Evolutionary conservation across 2,888 invertebrate genomes (phyloP), one percentile per base, ranked within the genome.

Genomic region (Conus canariensis): DNA sequence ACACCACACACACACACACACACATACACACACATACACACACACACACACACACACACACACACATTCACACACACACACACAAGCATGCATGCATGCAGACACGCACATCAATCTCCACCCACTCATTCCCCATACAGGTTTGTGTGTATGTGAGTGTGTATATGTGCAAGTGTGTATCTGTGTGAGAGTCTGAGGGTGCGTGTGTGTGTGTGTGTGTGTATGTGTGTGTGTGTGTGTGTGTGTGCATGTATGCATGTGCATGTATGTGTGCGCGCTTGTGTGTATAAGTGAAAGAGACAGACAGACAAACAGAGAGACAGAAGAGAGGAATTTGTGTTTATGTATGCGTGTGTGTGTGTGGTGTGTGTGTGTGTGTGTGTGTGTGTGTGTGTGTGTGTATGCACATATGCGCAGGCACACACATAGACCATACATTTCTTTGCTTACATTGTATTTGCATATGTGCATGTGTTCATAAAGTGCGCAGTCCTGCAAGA

Each of bases 241-340:
- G 70, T 70, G 70, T 22, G 70, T 70, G 19, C 3, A 9, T 70
- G 70, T 22, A 3, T 70, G 70, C 3, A 9, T 70, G 70, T 22
- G 70, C 7, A 9, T 70, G 70, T 70, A 6, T 70, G 16, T 70
- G 19, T 70, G 70, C 8, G 22, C 19, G 70, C 22, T 5, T 70
- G 70, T 22, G 70, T 70, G 70, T n/a, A n/a, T n/a, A n/a, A n/a
- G n/a, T n/a, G 74, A 74, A 4, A 45, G 3, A 70, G 74, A 70
- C 74, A 87, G 9, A 30, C 10, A n/a, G 67, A n/a, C 74, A 70
- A 45, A 87, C 56, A 70, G 74, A 87, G 87, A 74, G 74, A 60
- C 58, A 56, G 74, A 58, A 19, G 22, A 56, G 56, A 58, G 45
- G 30, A 70, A 30, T 30, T 30, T 30, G 1, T 74, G 22, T 74